These are phyloP conservation scores for Orius insidiosus DNA, from an alignment of 1,140 invertebrate genomes.

Conservation along the genomic window DNA sequence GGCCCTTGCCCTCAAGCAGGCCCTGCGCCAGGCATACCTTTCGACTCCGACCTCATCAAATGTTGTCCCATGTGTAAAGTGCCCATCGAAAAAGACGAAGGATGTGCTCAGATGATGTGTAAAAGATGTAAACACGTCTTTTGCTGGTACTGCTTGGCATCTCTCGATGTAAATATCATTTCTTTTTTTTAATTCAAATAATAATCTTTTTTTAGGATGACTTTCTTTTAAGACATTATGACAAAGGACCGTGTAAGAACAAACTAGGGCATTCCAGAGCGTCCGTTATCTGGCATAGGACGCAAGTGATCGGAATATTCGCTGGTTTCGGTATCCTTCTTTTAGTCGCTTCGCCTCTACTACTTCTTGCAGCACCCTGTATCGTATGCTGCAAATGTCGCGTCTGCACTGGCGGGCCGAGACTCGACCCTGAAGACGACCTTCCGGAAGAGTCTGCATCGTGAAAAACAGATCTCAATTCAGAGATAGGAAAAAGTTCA, in stretches of 20 bases:
- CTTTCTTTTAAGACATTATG: slow-evolving; percentile 87
- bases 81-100: slow-evolving; percentile 92
- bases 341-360: slow-evolving; percentile 78
- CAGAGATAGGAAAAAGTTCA: too few species aligned
- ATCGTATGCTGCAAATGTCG: slow-evolving; percentile 92
- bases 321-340: slow-evolving; percentile 84
- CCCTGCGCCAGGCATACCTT: slow-evolving; percentile 33
- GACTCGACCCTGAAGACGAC: slow-evolving; percentile 23
- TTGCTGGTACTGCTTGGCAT: slow-evolving; percentile 94
- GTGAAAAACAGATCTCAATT: too few species aligned
- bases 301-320: slow-evolving; percentile 91
- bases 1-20: slow-evolving; percentile 20
- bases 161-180: slow-evolving; percentile 70
- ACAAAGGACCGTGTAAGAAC: slow-evolving; percentile 94
- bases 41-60: slow-evolving; percentile 83
- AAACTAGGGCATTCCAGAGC: slow-evolving; percentile 90
- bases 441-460: slow-evolving; percentile 16
- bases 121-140: slow-evolving; percentile 95
- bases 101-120: slow-evolving; percentile 98
- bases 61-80: slow-evolving; percentile 90
- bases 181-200: slow-evolving; percentile 64
- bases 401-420: slow-evolving; percentile 31
- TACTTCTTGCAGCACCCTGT: slow-evolving; percentile 83
- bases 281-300: slow-evolving; percentile 91
- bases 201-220: slow-evolving; percentile 73